A percentile compares a stretch with the other conserved stretches of the same genome.
Conservation (phyloP, 2,888 invertebrate genomes). For the Temnothorax rugatulus region DNA sequence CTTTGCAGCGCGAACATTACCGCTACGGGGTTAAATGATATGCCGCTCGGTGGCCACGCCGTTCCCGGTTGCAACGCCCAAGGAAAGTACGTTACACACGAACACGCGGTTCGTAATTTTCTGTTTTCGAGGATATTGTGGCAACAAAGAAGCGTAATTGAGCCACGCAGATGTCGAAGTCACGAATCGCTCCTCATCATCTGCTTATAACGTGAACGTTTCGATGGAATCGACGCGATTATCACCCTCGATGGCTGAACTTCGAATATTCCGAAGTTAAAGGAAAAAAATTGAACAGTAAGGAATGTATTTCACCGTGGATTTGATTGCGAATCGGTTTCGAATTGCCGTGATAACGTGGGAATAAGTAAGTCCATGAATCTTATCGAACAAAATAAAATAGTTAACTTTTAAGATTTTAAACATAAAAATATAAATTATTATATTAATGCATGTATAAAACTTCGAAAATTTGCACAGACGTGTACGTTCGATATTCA, state of each 20-base stretch:
- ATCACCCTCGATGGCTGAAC: constrained; percentile 18
- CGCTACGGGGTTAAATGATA: constrained; percentile 39
- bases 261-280: not conserved
- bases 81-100: constrained; percentile 47
- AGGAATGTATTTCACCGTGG: not conserved
- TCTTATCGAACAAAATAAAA: not conserved
- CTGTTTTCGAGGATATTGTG: constrained; percentile 41
- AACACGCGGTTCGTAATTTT: constrained; percentile 58
- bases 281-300: not conserved
- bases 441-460: not conserved
- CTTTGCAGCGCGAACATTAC: constrained; percentile 12
- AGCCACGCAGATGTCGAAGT: constrained; percentile 66
- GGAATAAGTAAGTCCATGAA: not conserved
- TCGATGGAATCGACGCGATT: constrained; percentile 56
- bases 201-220: constrained; percentile 25
- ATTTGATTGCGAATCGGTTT: not conserved
- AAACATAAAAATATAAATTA: not conserved
- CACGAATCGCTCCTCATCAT: constrained; percentile 57
- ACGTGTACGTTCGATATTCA: not conserved
- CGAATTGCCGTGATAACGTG: not conserved
- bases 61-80: constrained; percentile 35
- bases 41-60: constrained; percentile 7
- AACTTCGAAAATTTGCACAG: not conserved
- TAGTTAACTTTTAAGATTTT: not conserved
- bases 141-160: constrained; percentile 64